Conservation (phyloP, 2,888 invertebrate species). For the Cosmorhoe ocellata region DNA sequence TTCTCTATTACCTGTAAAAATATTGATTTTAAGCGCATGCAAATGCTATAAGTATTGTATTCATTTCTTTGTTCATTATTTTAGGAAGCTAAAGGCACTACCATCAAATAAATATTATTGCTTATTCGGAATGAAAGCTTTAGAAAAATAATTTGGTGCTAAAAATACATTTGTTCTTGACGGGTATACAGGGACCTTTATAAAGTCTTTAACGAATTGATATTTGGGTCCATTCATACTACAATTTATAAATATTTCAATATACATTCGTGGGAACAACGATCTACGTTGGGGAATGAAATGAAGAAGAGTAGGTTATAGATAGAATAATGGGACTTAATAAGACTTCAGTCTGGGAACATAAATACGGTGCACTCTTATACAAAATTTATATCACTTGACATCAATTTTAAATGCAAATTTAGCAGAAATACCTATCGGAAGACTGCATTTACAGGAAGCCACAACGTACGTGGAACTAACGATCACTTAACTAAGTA, state of each 20-base stretch:
- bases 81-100: constrained; percentile 81
- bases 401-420: constrained; percentile 75
- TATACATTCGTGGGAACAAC: constrained; percentile 55
- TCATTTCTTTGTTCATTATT: constrained; percentile 57
- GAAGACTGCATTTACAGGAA: constrained; percentile 81
- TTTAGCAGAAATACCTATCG: constrained; percentile 78
- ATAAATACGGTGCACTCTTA: constrained; percentile 37
- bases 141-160: constrained; percentile 76
- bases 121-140: constrained; percentile 75
- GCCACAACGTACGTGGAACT: constrained; percentile 76
- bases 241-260: constrained; percentile 49
- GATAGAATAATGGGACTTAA: constrained; percentile 28
- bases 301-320: constrained; percentile 36
- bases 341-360: constrained; percentile 35
- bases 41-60: constrained; percentile 69
- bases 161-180: constrained; percentile 64
- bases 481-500: constrained; percentile 77
- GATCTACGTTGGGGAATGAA: constrained; percentile 61
- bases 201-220: constrained; percentile 50
- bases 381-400: constrained; percentile 44
- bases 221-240: constrained; percentile 41
- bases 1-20: constrained; percentile 78
- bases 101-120: constrained; percentile 76
- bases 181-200: constrained; percentile 58
- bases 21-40: constrained; percentile 77